Conservation (phyloP, 2,797 vertebrate species). For the Sternarchorhynchus goeldii region DNA sequence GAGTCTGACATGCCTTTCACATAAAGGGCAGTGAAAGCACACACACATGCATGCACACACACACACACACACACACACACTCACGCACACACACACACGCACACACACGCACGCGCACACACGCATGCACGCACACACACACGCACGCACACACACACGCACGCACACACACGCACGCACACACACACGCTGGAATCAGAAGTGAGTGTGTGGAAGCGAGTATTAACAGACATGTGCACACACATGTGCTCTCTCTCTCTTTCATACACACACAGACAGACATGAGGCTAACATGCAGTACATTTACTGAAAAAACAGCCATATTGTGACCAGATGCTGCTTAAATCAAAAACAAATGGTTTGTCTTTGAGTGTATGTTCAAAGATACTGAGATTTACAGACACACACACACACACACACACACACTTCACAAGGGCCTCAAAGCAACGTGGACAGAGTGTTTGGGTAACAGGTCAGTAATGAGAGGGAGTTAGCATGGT, state of each 20-base stretch:
- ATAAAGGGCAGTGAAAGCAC: conserved; percentile 30
- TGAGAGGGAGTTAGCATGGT: conserved; percentile 69
- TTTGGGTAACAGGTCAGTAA: conserved; percentile 64
- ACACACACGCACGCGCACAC: conserved; percentile 4
- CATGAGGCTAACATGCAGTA: conserved; percentile 34
- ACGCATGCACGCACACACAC: not conserved
- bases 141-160: conserved; percentile 15
- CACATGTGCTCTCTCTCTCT: not conserved
- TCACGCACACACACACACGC: conserved; percentile 4
- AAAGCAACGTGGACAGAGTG: conserved; percentile 34
- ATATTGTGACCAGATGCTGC: conserved; percentile 72
- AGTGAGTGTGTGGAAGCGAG: too few species aligned
- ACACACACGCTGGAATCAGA: not conserved
- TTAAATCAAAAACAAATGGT: conserved; percentile 77
- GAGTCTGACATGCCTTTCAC: conserved; percentile 39
- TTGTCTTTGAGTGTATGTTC: conserved; percentile 57
- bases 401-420: conserved; percentile 28
- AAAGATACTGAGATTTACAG: conserved; percentile 53
- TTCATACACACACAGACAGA: conserved; percentile 8
- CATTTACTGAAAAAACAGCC: conserved; percentile 45
- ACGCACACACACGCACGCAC: not conserved
- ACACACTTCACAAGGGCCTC: conserved; percentile 18
- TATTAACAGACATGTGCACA: not conserved
- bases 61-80: conserved; percentile 10
- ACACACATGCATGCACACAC: not conserved